A percentile compares a stretch with the other conserved stretches of the same genome.
phyloP scores from a whole-genome alignment of 2,888 invertebrate species.

The Lymantria monacha region DNA sequence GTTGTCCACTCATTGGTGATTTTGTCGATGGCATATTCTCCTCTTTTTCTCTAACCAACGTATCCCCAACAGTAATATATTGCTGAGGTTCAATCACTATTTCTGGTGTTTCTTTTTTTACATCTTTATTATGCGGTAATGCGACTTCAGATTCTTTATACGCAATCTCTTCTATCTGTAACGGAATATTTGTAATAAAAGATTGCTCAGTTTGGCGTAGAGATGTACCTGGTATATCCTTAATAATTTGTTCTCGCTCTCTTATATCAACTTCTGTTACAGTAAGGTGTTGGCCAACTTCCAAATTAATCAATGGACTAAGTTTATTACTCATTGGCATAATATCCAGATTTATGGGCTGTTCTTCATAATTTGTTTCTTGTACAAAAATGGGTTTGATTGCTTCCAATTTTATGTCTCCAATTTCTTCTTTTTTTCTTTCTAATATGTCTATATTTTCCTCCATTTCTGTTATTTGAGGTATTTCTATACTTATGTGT shows the following conservation, averaged over 20 bases:
- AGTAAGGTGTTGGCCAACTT: constrained; percentile 69
- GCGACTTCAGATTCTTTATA: constrained; percentile 46
- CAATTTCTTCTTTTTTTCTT: constrained; percentile 32
- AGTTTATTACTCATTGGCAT: constrained; percentile 27
- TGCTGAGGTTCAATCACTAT: constrained; percentile 48
- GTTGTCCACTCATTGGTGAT: constrained; percentile 32
- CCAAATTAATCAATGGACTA: constrained; percentile 39
- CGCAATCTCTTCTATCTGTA: constrained; percentile 49
- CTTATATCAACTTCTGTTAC: constrained; percentile 73
- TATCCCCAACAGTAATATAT: constrained; percentile 53
- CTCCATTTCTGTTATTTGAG: constrained; percentile 48
- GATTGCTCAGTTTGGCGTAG: constrained; percentile 33
- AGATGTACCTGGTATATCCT: constrained; percentile 20
- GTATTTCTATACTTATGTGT: constrained; percentile 50
- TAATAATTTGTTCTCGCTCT: constrained; percentile 65
- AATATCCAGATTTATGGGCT: constrained; percentile 36
- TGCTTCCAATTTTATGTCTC: constrained; percentile 41
- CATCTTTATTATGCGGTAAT: constrained; percentile 25
- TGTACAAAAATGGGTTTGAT: constrained; percentile 55
- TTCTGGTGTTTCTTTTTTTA: constrained; percentile 37
- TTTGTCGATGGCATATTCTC: constrained; percentile 32
- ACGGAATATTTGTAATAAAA: constrained; percentile 46
- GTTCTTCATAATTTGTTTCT: constrained; percentile 75
- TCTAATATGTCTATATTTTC: constrained; percentile 27
- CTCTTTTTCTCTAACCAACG: constrained; percentile 54